Percentiles rank a stretch among this genome's conserved stretches.
phyloP scores from a whole-genome alignment of 1,140 invertebrate species.

The Drosophila sp. region DNA sequence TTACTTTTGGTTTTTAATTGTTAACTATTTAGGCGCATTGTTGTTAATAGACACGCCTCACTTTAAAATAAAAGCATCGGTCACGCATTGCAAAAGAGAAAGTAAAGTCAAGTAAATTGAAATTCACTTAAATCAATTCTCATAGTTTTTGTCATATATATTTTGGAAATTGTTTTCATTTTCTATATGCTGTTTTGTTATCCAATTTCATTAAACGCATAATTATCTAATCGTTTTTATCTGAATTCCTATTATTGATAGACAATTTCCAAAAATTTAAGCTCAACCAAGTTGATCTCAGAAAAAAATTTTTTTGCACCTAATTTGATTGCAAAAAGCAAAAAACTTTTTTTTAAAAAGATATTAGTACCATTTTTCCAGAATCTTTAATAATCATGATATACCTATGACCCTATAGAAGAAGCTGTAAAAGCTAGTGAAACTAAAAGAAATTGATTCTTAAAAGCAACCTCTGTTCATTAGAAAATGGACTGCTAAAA shows the following conservation, averaged over 20 bases:
- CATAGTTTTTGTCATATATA: conserved; percentile 33
- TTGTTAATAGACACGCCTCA: conserved; percentile 61
- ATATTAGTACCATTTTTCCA: no score
- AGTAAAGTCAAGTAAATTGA: conserved; percentile 17
- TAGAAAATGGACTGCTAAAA: no score
- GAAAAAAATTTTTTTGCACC: no score
- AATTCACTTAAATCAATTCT: conserved; percentile 45
- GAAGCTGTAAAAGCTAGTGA: no score
- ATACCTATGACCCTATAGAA: no score
- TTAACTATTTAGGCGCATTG: conserved; percentile 64
- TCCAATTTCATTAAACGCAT: not conserved
- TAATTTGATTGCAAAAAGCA: no score
- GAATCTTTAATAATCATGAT: no score
- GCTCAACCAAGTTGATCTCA: no score
- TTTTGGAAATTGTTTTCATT: conserved; percentile 1
- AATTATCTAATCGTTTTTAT: not conserved
- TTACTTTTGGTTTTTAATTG: conserved; percentile 10
- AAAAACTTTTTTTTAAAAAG: no score
- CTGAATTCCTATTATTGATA: conserved; percentile 9
- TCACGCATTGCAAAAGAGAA: conserved; percentile 73
- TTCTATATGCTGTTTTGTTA: not conserved
- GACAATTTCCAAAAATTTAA: conserved; percentile 15
- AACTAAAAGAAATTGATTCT: no score
- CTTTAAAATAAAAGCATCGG: conserved; percentile 59
- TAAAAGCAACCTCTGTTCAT: no score